Evolutionary conservation across 2,113 vertebrate species (phyloP).

Genomic region (Paedocypris sp.): DNA sequence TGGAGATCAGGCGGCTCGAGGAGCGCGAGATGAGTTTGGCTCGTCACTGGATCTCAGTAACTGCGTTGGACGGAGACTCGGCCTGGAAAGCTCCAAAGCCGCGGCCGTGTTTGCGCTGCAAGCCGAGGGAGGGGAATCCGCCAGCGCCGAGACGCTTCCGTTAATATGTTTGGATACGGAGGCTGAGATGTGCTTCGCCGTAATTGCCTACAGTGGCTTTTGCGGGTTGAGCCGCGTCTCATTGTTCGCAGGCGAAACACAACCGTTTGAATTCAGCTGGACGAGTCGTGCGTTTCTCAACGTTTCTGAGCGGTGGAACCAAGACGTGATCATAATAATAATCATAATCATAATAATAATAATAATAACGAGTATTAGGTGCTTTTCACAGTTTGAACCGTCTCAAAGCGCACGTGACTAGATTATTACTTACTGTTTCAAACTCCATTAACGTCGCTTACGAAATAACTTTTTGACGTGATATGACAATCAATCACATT

Average conservation of each 20-base stretch:
- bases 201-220: constrained; percentile 52
- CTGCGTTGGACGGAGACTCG: constrained; percentile 36
- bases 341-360: too few species aligned
- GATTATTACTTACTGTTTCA: too few species aligned
- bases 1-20: constrained; percentile 60
- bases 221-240: constrained; percentile 36
- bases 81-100: constrained; percentile 51
- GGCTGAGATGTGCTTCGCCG: constrained; percentile 52
- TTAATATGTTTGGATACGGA: constrained; percentile 51
- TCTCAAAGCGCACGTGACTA: too few species aligned
- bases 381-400: too few species aligned
- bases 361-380: too few species aligned
- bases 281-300: background rate
- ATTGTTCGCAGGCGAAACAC: constrained; percentile 29
- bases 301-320: too few species aligned
- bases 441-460: too few species aligned
- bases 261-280: constrained; percentile 5
- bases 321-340: too few species aligned
- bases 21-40: constrained; percentile 23
- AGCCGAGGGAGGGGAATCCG: constrained; percentile 55
- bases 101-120: constrained; percentile 62
- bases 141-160: constrained; percentile 46
- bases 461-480: too few species aligned
- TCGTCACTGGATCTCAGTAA: constrained; percentile 47
- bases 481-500: too few species aligned